Conservation (phyloP, 2,888 invertebrate species). For the Lycophotia porphyrea region DNA sequence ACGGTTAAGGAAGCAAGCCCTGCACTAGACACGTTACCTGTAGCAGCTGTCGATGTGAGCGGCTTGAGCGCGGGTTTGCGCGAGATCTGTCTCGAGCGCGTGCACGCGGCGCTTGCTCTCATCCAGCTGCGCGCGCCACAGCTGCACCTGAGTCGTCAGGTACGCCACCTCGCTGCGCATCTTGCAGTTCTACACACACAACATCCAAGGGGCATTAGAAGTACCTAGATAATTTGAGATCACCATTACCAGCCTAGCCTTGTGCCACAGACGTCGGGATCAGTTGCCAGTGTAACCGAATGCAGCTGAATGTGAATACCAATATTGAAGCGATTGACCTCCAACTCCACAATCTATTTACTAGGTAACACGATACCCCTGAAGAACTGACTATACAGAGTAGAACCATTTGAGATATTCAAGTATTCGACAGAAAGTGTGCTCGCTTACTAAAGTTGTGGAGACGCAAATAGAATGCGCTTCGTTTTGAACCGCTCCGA, state of each 20-base stretch:
- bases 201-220: neutral
- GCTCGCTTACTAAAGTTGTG: neutral
- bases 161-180: conserved; percentile 70
- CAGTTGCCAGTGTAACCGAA: too few species aligned
- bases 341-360: neutral
- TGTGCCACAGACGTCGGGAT: neutral
- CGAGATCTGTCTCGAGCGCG: conserved; percentile 69
- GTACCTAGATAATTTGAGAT: neutral
- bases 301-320: neutral
- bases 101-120: conserved; percentile 66
- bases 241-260: neutral
- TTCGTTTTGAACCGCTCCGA: neutral
- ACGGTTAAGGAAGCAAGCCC: neutral
- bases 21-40: conserved; percentile 60
- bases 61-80: conserved; percentile 63
- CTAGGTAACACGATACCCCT: neutral
- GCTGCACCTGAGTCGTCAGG: conserved; percentile 68
- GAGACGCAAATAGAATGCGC: neutral
- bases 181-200: conserved; percentile 66
- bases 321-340: neutral
- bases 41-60: conserved; percentile 68
- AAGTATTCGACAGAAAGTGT: neutral
- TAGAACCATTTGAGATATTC: neutral
- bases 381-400: neutral
- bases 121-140: conserved; percentile 70